Evolutionary conservation across 2,797 vertebrate species (phyloP).

Genomic region (Labroides dimidiatus): DNA sequence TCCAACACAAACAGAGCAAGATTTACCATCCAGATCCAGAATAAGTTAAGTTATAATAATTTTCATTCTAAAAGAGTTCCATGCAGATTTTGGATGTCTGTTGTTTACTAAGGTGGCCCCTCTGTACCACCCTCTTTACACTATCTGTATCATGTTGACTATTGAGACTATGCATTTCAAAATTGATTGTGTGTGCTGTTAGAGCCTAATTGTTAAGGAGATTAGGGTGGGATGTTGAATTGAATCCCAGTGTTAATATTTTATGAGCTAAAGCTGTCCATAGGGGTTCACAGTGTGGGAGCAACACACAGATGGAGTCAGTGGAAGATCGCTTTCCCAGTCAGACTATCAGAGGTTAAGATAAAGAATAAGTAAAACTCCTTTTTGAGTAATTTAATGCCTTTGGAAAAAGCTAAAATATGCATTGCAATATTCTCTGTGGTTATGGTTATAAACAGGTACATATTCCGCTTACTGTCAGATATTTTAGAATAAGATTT

Average conservation of each 20-base stretch:
- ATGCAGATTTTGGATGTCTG: conserved; percentile 5
- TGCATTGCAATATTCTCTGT: too few species aligned
- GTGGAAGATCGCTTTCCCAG: conserved; percentile 59
- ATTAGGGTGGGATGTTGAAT: conserved; percentile 81
- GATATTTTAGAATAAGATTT: too few species aligned
- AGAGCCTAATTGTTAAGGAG: conserved; percentile 75
- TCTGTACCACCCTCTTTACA: conserved; percentile 13
- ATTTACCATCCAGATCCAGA: conserved; percentile 1
- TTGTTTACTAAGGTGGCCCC: conserved; percentile 22
- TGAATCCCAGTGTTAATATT: conserved; percentile 86
- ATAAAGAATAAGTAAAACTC: neutral
- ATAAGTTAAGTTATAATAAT: conserved; percentile 16
- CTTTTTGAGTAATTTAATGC: too few species aligned
- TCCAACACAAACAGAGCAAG: conserved; percentile 43
- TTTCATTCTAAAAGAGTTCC: conserved; percentile 29
- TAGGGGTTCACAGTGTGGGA: conserved; percentile 80
- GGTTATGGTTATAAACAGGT: too few species aligned
- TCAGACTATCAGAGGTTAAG: conserved; percentile 34
- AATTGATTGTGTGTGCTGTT: conserved; percentile 56
- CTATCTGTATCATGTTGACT: conserved; percentile 45
- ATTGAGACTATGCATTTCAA: conserved; percentile 39
- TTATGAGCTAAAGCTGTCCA: conserved; percentile 82
- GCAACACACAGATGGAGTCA: conserved; percentile 79
- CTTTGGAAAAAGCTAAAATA: too few species aligned
- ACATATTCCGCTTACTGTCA: too few species aligned